Conservation (phyloP, 2,888 invertebrate genomes). For the Pteria penguin region DNA sequence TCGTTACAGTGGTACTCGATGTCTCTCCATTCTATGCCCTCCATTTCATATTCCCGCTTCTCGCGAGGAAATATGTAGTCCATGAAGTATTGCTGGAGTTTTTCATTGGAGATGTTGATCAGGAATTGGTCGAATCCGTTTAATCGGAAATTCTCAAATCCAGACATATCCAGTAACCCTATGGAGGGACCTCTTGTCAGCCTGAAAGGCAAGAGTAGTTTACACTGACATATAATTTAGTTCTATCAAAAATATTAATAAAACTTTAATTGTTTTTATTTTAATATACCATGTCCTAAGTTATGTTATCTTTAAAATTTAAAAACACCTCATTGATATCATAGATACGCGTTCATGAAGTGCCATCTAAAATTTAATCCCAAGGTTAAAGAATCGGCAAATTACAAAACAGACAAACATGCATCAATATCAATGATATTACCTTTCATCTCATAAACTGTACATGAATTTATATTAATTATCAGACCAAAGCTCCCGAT, state of each 20-base stretch:
- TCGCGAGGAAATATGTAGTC: slow-evolving; percentile 71
- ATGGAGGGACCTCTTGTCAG: slow-evolving; percentile 55
- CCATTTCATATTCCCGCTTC: slow-evolving; percentile 61
- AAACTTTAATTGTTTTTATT: neutral
- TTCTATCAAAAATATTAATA: no score
- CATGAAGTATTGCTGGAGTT: slow-evolving; percentile 72
- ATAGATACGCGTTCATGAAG: no score
- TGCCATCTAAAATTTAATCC: no score
- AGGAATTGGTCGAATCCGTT: slow-evolving; percentile 69
- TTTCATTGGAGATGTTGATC: slow-evolving; percentile 68
- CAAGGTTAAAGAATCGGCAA: no score
- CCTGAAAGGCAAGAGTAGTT: slow-evolving; percentile 37
- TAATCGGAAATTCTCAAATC: slow-evolving; percentile 65
- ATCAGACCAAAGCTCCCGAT: no score
- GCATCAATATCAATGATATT: no score
- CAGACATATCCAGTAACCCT: slow-evolving; percentile 68
- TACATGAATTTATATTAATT: no score
- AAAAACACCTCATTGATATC: no score
- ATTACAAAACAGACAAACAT: no score
- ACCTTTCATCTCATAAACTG: no score
- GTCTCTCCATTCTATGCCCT: slow-evolving; percentile 67
- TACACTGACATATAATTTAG: no score
- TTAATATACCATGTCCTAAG: neutral
- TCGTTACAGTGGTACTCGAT: slow-evolving; percentile 67
- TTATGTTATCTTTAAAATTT: neutral